Evolutionary conservation across 2,888 invertebrate genomes (phyloP).

Genomic region (Coleophora deauratella): DNA sequence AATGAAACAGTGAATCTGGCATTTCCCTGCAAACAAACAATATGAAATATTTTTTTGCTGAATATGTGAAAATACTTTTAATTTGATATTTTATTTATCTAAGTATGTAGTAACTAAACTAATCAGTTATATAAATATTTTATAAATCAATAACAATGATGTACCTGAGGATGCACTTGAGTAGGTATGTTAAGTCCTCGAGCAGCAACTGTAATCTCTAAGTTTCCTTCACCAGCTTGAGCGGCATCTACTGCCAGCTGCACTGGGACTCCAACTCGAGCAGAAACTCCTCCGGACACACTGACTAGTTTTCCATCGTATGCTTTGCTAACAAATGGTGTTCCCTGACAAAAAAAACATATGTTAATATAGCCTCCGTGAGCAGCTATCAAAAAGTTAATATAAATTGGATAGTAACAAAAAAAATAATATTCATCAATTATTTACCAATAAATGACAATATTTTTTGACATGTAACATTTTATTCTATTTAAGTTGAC

Average conservation of each 20-base stretch:
- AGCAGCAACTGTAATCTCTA: constrained; percentile 97
- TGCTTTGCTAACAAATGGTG: constrained; percentile 92
- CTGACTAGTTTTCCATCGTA: constrained; percentile 93
- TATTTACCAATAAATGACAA: too few species aligned
- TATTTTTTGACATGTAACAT: too few species aligned
- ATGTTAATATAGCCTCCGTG: background rate
- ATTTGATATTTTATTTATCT: too few species aligned
- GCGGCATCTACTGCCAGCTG: constrained; percentile 97
- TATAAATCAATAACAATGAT: constrained; percentile 16
- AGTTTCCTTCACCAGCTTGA: constrained; percentile 96
- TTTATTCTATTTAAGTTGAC: too few species aligned
- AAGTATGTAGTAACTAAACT: constrained; percentile 4
- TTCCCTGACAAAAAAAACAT: constrained; percentile 73
- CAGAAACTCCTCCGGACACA: constrained; percentile 84
- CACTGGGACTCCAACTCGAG: constrained; percentile 88
- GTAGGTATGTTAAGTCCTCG: constrained; percentile 95
- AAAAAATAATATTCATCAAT: too few species aligned
- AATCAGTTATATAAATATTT: constrained; percentile 1
- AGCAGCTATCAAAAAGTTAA: too few species aligned
- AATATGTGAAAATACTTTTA: too few species aligned
- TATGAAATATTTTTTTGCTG: too few species aligned
- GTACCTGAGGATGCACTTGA: constrained; percentile 94
- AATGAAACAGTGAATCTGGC: constrained; percentile 95
- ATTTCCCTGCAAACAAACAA: constrained; percentile 59
- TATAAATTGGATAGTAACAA: too few species aligned